Evolutionary conservation across 2,113 vertebrate genomes (phyloP), one percentile per base, ranked within the genome.

Genomic region (Epinephelus lanceolatus): DNA sequence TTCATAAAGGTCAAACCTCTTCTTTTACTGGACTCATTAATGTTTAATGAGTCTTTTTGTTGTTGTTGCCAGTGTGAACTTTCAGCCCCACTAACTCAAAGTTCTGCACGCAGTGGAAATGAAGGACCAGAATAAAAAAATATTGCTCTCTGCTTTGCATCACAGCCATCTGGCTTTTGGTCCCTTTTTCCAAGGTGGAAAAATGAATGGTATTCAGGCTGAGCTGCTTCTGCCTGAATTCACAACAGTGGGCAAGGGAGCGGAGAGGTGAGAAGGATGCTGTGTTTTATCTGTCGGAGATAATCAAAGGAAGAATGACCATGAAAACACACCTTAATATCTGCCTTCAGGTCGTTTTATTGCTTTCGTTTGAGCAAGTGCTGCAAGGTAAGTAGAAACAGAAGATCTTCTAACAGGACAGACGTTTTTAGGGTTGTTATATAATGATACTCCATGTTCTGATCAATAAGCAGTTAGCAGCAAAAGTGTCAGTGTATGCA

Each of bases 121-220:
- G 4, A 81, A 66, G 13, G 45, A 52, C 7, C 51, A 53, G 40
- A 37, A 27, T 8, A 42, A 40, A 17, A 76, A 77, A 60, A 9
- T 30, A 37, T 67, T 59, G 47, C 40, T 51, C 33, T 72, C 68
- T 40, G 76, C 23, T 72, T 60, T 57, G 55, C 42, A 66, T 59
- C 51, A 66, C 52, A 87, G 90, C 91, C 88, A 91, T 76, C 83
- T 94, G 92, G 92, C 91, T 88, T 83, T 86, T 80, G n/a, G 15
- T 72, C 25, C 47, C 66, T 88, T 71, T 94, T 94, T 94, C 92
- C 92, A 79, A 84, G 25, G 11, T 62, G 87, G 69, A 92, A 92
- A 85, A 89, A 91, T 82, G 53, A 53, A 51, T 0, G 90, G 91
- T 74, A 93, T 91, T 91, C 75, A 73, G 76, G 59, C 69, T 45